phyloP scores from a whole-genome alignment of 2,888 invertebrate species.

The Pogonocherus hispidulus region DNA sequence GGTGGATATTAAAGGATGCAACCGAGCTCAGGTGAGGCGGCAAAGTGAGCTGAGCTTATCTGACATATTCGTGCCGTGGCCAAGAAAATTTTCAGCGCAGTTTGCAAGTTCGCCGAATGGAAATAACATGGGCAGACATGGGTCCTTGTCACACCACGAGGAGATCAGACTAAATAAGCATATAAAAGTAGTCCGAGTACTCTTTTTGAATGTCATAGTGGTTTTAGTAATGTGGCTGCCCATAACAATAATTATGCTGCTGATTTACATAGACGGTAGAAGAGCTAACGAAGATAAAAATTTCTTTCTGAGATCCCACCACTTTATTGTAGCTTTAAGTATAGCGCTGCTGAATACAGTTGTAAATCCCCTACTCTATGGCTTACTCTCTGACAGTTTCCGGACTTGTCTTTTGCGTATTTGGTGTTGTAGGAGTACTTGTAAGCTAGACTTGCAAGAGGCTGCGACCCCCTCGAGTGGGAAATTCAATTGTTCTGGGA shows the following conservation, averaged over 20 bases:
- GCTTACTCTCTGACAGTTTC: constrained; percentile 72
- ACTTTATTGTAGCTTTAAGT: constrained; percentile 70
- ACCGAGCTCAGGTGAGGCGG: constrained; percentile 60
- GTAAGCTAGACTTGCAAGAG: constrained; percentile 47
- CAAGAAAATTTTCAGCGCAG: constrained; percentile 67
- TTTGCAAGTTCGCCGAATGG: constrained; percentile 58
- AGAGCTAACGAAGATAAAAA: constrained; percentile 69
- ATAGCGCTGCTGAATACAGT: constrained; percentile 72
- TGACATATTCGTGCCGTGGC: constrained; percentile 70
- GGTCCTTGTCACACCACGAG: constrained; percentile 70
- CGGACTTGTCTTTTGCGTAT: constrained; percentile 68
- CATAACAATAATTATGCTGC: constrained; percentile 70
- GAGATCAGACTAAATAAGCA: constrained; percentile 71
- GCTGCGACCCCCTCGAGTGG: constrained; percentile 60
- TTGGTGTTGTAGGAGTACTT: constrained; percentile 60
- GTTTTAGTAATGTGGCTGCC: constrained; percentile 75
- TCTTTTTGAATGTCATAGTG: constrained; percentile 71
- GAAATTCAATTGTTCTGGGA: constrained; percentile 52
- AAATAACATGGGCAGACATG: constrained; percentile 59
- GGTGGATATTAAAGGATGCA: constrained; percentile 54
- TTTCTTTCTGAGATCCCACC: constrained; percentile 71
- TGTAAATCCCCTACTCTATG: constrained; percentile 72
- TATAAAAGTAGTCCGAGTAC: constrained; percentile 70
- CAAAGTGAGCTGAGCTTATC: constrained; percentile 71
- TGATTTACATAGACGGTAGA: constrained; percentile 72